Conservation (phyloP, 2,888 invertebrate species). For the Scaeva pyrastri region DNA sequence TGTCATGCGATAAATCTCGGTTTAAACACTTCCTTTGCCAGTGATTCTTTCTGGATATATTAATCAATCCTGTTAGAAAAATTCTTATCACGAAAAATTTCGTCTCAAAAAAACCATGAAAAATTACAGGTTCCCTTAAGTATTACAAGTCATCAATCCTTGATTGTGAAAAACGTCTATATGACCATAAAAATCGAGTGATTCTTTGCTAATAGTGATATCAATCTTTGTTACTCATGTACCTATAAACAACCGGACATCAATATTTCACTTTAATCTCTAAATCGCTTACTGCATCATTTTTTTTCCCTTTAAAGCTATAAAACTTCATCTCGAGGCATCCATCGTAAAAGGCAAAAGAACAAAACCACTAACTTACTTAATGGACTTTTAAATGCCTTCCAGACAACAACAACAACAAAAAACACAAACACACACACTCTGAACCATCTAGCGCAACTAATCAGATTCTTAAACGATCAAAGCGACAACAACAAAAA, state of each 20-base stretch:
- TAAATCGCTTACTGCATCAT: conserved; percentile 44
- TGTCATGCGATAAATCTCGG: no score
- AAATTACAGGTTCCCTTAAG: no score
- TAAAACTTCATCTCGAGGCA: conserved; percentile 16
- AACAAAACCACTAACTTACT: conserved; percentile 3
- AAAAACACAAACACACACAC: conserved; percentile 9
- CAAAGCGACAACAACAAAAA: conserved; percentile 6
- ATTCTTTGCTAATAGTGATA: neutral
- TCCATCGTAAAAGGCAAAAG: neutral
- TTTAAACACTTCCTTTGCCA: no score
- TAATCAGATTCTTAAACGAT: conserved; percentile 43
- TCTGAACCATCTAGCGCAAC: conserved; percentile 51
- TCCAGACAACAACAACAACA: neutral
- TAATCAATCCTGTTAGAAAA: no score
- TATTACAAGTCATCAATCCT: no score
- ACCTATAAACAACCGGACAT: conserved; percentile 39
- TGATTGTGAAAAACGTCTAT: no score
- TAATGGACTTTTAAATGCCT: conserved; percentile 50
- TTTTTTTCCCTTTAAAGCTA: neutral
- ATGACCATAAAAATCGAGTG: no score
- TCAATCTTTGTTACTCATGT: neutral
- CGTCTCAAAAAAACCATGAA: no score
- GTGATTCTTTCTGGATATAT: no score
- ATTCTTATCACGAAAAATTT: no score
- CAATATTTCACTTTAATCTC: conserved; percentile 49